Evolutionary conservation across 2,113 vertebrate genomes (phyloP).

Genomic region (Martes martes): DNA sequence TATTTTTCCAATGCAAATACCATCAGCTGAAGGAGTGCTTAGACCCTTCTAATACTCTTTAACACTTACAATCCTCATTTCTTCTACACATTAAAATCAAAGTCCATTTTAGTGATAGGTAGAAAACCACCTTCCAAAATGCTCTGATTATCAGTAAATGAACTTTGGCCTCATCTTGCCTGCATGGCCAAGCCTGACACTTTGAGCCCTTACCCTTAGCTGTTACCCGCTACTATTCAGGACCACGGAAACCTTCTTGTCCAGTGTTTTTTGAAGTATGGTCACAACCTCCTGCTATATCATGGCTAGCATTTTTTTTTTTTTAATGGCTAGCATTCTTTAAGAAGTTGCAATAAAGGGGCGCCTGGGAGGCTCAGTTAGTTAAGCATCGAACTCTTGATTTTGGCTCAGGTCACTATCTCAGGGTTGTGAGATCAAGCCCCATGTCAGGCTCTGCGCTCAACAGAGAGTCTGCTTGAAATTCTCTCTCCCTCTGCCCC

Average conservation of each 20-base stretch:
- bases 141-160: background rate
- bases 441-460: background rate
- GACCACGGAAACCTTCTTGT: background rate
- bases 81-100: background rate
- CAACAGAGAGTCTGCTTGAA: background rate
- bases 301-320: too few species aligned
- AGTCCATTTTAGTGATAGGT: background rate
- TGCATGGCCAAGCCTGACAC: background rate
- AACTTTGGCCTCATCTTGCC: background rate
- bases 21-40: background rate
- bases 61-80: background rate
- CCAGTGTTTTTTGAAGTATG: background rate
- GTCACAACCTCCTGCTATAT: background rate
- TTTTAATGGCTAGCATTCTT: background rate
- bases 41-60: background rate
- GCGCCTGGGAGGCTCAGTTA: background rate
- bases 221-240: accelerated
- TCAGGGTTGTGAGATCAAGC: background rate
- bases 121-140: background rate
- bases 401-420: background rate
- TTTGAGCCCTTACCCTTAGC: background rate
- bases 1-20: background rate
- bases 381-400: background rate
- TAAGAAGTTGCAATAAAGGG: background rate
- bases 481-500: background rate